Base-by-base conservation (phyloP, 2,888 invertebrate genomes). In the Lycocerus yunnanus region DNA sequence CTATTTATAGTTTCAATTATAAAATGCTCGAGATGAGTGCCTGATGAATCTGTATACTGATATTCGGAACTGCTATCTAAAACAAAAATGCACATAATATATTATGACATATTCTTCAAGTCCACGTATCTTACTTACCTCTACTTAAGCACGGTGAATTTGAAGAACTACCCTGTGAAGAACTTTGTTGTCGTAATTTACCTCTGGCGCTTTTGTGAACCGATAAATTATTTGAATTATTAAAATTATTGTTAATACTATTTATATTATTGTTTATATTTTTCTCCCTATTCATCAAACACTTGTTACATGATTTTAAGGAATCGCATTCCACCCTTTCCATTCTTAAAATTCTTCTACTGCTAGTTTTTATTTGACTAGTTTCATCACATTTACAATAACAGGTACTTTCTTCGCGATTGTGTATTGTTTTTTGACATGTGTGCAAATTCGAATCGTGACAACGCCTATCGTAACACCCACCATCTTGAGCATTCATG, bases 1-100 rank as follows among this genome's bases (percentile, higher is more conserved):
- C 96, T 95, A 87, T 97, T 96, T 70, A 98, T 89, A 0, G 97
- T 97, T 79, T 95, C 95, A 76, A 93, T 93, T 77, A 98, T 94
- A 86, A 98, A 98, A 78, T 92, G 91, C 79, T 95, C 93, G 78
- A 98, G 88, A 85, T 98, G 96, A 3, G 93, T 92, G 58, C 94
- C 95, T 59, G 92, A 91, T 69, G 92, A 92, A 85, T 95, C 95
- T 20, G 92, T 92, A 83, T 92, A 92, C 85, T 91, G 90, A 18
- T 18, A 16, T 84, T 94, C 94, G 76, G 91, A 91, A 86, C 93
- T 94, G 84, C 92, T 94, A 86, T 94, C 94, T 93, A 88, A n/a
- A 86, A 77, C n/a, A n/a, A 75, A 13, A 70, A 43, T 6, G n/a
- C n/a, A 6, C 2, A 2, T n/a, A n/a, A 43, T n/a, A n/a, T n/a